Conservation (phyloP, 1,140 invertebrate species). For the Drosophila kurseongensis region DNA sequence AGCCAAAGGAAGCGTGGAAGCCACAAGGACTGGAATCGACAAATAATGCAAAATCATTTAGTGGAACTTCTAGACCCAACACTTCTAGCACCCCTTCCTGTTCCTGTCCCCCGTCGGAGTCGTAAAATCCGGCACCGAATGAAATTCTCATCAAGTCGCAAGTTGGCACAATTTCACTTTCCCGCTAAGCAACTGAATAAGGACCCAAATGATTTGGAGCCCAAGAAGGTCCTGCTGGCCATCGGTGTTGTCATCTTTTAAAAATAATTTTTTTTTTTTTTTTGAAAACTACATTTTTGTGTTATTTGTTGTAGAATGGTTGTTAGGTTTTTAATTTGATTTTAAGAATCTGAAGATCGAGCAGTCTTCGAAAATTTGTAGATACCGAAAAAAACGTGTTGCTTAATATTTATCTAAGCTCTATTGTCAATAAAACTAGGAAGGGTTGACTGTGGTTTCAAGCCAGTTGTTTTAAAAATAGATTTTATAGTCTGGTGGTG, state of each 20-base stretch:
- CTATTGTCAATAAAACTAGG: too few species aligned
- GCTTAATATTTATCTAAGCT: too few species aligned
- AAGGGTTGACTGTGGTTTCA: too few species aligned
- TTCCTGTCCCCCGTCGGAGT: conserved; percentile 40
- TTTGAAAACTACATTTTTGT: too few species aligned
- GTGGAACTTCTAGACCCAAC: conserved; percentile 43
- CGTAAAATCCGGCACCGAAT: conserved; percentile 79
- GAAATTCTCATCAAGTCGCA: conserved; percentile 78
- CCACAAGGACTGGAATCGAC: conserved; percentile 32
- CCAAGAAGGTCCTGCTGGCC: neutral
- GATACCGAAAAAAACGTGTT: too few species aligned
- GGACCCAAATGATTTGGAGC: conserved; percentile 40
- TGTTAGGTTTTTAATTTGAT: too few species aligned
- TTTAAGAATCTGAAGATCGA: too few species aligned
- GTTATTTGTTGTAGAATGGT: too few species aligned
- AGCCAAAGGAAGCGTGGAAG: conserved; percentile 13
- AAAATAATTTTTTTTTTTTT: too few species aligned
- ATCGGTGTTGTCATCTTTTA: conserved; percentile 14
- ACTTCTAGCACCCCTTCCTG: conserved; percentile 2
- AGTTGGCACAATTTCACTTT: conserved; percentile 79
- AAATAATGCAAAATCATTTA: conserved; percentile 84
- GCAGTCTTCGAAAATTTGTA: too few species aligned
- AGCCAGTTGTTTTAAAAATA: too few species aligned
- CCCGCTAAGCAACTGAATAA: conserved; percentile 69
- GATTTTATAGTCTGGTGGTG: too few species aligned